A percentile compares a stretch with the other conserved stretches of the same genome.
phyloP scores from a whole-genome alignment of 2,797 vertebrate species.

The Myotis pilosus region DNA sequence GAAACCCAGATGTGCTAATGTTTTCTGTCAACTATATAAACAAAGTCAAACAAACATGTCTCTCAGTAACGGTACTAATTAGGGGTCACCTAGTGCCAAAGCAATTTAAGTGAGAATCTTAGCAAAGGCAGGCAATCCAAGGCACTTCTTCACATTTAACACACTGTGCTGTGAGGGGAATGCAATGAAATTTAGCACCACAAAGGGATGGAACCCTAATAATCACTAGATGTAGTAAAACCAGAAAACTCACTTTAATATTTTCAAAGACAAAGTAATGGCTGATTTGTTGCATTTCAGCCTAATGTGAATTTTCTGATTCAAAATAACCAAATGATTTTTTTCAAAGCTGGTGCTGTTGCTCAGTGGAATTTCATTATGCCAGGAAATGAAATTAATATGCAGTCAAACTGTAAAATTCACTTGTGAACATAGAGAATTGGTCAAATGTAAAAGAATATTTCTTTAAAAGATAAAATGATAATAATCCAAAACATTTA shows the following conservation, averaged over 20 bases:
- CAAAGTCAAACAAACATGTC: slow-evolving; percentile 62
- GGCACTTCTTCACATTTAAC: background rate
- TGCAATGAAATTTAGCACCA: background rate
- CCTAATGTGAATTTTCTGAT: slow-evolving; percentile 52
- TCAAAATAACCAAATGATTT: slow-evolving; percentile 36
- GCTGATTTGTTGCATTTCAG: slow-evolving; percentile 60
- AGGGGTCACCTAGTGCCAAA: slow-evolving; percentile 54
- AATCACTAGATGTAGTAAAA: slow-evolving; percentile 45
- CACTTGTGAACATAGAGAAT: background rate
- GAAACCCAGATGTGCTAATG: slow-evolving; percentile 56
- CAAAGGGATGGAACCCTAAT: background rate
- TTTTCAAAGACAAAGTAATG: slow-evolving; percentile 47
- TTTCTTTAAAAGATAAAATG: background rate
- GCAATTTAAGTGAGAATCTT: slow-evolving; percentile 39
- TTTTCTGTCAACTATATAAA: slow-evolving; percentile 60
- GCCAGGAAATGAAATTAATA: slow-evolving; percentile 45
- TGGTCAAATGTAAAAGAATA: background rate
- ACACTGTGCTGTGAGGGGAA: slow-evolving; percentile 13
- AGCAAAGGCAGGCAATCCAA: background rate
- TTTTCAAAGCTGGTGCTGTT: slow-evolving; percentile 6
- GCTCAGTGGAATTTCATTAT: background rate
- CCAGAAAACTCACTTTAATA: background rate
- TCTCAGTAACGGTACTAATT: slow-evolving; percentile 56
- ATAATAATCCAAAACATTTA: background rate
- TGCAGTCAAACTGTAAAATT: slow-evolving; percentile 1